Evolutionary conservation across 1,140 invertebrate species (phyloP), one percentile per base, ranked within the genome.

Genomic region (Heliothis virescens): DNA sequence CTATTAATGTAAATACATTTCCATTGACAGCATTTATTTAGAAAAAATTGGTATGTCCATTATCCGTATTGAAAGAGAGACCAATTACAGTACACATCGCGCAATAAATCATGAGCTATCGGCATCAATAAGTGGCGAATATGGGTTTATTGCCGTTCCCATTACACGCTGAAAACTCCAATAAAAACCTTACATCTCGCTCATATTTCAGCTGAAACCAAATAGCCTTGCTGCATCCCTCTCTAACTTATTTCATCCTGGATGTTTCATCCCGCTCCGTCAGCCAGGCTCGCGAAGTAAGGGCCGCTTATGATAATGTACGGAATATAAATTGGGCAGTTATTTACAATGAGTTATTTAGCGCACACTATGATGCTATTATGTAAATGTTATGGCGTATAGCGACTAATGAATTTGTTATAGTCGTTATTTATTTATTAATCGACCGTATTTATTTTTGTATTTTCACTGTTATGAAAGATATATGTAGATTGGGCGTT

Each of bases 301-400:
- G 79, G 62, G 74, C 85, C 88, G 87, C 90, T 92, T 91, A 92
- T 90, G 86, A 88, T 92, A 90, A 91, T 90, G 82, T 78, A 79
- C 82, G 87, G 91, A 91, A 92, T 92, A 92, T 86, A 89, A 91
- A 92, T 91, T 91, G 89, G 89, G 86, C 85, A 82, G 85, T 92
- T 91, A 91, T 91, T 89, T 90, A 89, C 89, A 89, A 89, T 87
- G 89, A 92, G 85, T 90, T 90, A 90, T 91, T 90, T 89, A 89
- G 87, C 87, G 87, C 84, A 71, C 79, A 82, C 81, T 79, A 86
- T 86, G 84, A 89, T 85, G 84, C 86, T 87, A 85, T 90, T 91
- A 91, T 91, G 90, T 84, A 87, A 83, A 91, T 92, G 86, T 90
- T 90, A 92, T 91, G 87, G 86, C 73, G 79, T 71, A 81, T 76